phyloP scores from a whole-genome alignment of 2,797 vertebrate genomes.

The Eidolon dupreanum region DNA sequence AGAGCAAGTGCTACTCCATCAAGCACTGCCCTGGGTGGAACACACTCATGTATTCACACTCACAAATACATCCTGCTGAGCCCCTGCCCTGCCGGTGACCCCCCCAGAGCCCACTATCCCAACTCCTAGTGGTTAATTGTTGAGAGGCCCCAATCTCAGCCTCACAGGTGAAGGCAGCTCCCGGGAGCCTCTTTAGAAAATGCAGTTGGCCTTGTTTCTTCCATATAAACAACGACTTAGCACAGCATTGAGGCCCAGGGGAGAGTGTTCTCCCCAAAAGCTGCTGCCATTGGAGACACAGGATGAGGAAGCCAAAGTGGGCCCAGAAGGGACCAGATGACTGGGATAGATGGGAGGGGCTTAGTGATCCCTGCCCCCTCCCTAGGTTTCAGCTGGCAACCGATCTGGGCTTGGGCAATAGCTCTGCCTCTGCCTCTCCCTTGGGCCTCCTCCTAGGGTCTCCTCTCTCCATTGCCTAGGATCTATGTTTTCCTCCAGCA shows the following conservation, averaged over 20 bases:
- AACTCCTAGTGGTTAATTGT: neutral
- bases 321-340: constrained; percentile 30
- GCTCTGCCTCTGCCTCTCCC: neutral
- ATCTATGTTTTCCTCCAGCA: neutral
- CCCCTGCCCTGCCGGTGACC: neutral
- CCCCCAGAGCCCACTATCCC: neutral
- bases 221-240: constrained; percentile 20
- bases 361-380: neutral
- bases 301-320: constrained; percentile 15
- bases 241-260: neutral
- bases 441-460: neutral
- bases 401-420: neutral
- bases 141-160: neutral
- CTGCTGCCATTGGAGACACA: constrained; percentile 25
- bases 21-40: neutral
- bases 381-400: neutral
- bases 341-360: neutral
- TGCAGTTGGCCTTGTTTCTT: constrained; percentile 59
- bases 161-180: neutral
- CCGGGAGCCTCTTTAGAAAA: constrained; percentile 69
- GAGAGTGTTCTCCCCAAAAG: neutral
- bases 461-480: neutral
- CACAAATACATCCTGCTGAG: no score
- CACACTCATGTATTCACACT: neutral
- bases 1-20: neutral